Percentiles rank a stretch among this genome's conserved stretches.
Conservation (phyloP, 2,888 invertebrate genomes). For the Leptinotarsa peninsularis region DNA sequence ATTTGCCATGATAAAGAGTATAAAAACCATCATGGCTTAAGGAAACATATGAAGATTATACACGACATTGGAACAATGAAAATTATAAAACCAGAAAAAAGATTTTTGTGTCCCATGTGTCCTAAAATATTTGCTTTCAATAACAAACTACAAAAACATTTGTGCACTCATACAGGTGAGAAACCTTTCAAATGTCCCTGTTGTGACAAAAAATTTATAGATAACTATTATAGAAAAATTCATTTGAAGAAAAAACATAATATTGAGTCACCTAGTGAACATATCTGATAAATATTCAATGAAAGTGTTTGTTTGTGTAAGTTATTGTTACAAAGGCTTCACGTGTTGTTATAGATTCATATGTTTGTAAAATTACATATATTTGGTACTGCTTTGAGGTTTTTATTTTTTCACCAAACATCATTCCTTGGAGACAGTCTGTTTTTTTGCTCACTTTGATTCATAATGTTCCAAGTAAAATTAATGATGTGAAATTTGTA, state of each 20-base stretch:
- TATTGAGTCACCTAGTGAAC: conserved; percentile 29
- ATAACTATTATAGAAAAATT: conserved; percentile 54
- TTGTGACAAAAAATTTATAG: conserved; percentile 54
- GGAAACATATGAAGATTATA: conserved; percentile 54
- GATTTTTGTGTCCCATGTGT: conserved; percentile 52
- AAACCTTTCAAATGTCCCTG: conserved; percentile 53
- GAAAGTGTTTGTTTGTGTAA: no score
- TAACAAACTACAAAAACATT: conserved; percentile 54
- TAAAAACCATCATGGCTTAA: conserved; percentile 53
- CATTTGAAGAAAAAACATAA: conserved; percentile 55
- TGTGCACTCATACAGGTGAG: conserved; percentile 55
- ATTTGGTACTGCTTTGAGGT: no score
- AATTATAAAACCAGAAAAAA: conserved; percentile 59
- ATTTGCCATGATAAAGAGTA: conserved; percentile 54
- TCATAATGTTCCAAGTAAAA: no score
- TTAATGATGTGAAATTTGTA: no score
- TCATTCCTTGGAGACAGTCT: no score
- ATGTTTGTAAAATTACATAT: no score
- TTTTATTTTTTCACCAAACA: no score
- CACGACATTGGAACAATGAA: conserved; percentile 59
- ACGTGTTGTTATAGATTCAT: no score
- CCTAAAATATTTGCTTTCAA: conserved; percentile 53
- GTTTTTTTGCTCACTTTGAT: no score
- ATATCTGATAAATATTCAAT: background rate
- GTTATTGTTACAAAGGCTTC: no score